A percentile compares a stretch with the other conserved stretches of the same genome.
These are phyloP conservation scores for Hippocampus mohnikei DNA, from an alignment of 2,113 vertebrate species.

Conservation along the genomic window DNA sequence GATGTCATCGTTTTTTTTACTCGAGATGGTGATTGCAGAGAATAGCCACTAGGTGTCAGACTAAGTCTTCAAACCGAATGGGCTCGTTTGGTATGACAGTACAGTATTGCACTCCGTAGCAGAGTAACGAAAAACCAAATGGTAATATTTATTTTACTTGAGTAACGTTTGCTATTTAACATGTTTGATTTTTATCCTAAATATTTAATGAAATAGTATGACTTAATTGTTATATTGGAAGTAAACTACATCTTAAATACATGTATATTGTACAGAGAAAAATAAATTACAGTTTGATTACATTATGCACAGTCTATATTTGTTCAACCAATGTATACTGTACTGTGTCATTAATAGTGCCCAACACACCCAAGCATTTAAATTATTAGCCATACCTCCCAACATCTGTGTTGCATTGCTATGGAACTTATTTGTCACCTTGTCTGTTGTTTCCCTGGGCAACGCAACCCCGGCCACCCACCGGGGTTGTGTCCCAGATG, in stretches of 20 bases:
- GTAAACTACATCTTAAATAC: background rate
- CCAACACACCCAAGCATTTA: slow-evolving; percentile 15
- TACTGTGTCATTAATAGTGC: background rate
- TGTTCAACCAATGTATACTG: background rate
- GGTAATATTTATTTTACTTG: background rate
- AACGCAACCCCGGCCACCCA: slow-evolving; percentile 37
- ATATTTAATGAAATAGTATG: background rate
- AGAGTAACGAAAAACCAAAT: background rate
- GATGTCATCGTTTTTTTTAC: slow-evolving; percentile 3
- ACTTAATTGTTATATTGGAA: background rate
- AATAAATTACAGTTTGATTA: background rate
- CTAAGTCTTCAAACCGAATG: slow-evolving; percentile 9
- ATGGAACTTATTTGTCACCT: slow-evolving; percentile 35
- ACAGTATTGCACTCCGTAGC: background rate
- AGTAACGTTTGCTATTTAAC: background rate
- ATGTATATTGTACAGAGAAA: background rate
- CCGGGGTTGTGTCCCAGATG: slow-evolving; percentile 43
- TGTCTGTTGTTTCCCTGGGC: slow-evolving; percentile 40
- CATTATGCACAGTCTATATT: background rate
- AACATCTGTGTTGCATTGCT: slow-evolving; percentile 39
- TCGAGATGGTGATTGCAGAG: background rate
- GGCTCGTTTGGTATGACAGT: background rate
- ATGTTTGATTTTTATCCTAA: background rate
- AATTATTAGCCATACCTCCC: slow-evolving; percentile 22
- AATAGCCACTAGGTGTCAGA: slow-evolving; percentile 59